Conservation (phyloP, 2,888 invertebrate species). For the Celastrina argiolus region DNA sequence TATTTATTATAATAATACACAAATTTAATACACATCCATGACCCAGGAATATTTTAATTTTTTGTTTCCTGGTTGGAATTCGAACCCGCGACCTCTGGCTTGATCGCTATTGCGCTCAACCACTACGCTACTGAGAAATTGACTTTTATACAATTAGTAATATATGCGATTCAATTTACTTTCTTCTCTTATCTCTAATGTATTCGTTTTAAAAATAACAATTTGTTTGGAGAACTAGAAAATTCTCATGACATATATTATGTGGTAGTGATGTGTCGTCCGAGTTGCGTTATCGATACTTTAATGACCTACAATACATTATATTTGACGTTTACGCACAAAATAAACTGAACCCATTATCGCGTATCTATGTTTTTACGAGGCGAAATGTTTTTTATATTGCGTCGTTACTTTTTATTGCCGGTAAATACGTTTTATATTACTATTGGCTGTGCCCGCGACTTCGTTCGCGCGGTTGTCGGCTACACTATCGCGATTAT, state of each 20-base stretch:
- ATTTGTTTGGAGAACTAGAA: neutral
- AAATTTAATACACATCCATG: no score
- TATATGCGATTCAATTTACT: slow-evolving; percentile 2
- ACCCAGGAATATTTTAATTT: no score
- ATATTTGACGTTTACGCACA: slow-evolving; percentile 14
- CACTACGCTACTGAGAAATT: no score
- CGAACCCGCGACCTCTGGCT: no score
- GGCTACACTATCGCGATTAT: no score
- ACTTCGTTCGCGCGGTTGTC: no score
- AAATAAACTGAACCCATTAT: slow-evolving; percentile 14
- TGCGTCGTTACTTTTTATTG: slow-evolving; percentile 19
- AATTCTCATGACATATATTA: slow-evolving; percentile 18
- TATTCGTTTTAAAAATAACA: slow-evolving; percentile 1
- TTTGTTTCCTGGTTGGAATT: no score
- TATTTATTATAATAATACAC: no score
- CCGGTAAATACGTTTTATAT: neutral
- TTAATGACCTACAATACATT: slow-evolving; percentile 13
- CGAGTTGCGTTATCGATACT: slow-evolving; percentile 9
- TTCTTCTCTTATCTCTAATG: slow-evolving; percentile 6
- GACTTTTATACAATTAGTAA: neutral
- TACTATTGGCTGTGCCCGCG: no score
- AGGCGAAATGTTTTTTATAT: slow-evolving; percentile 20
- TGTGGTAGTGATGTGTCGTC: slow-evolving; percentile 2
- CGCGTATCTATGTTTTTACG: slow-evolving; percentile 19
- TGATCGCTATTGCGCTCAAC: no score